A percentile compares a stretch with the other conserved stretches of the same genome.
phyloP scores from a whole-genome alignment of 2,797 vertebrate genomes.

The Coreius guichenoti region DNA sequence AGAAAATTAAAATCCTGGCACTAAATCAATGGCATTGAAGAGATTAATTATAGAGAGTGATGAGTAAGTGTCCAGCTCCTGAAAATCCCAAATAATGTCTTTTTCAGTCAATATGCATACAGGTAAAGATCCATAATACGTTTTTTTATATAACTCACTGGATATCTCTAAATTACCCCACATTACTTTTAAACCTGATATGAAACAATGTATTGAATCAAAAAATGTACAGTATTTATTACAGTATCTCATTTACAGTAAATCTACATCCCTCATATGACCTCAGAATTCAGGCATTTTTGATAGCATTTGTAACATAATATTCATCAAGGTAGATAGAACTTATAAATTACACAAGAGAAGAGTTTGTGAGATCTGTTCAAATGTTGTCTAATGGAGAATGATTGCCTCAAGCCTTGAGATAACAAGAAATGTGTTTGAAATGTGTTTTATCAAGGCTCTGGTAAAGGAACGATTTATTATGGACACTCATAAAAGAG shows the following conservation, averaged over 20 bases:
- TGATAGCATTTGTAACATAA: slow-evolving; percentile 1
- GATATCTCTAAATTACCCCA: not conserved
- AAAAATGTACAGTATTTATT: not conserved
- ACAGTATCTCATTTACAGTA: not conserved
- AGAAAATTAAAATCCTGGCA: slow-evolving; percentile 13
- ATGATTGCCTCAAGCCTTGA: slow-evolving; percentile 1
- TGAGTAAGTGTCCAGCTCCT: not conserved
- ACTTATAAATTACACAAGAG: not conserved
- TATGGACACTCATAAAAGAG: slow-evolving; percentile 23
- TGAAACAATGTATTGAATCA: not conserved
- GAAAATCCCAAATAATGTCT: not conserved
- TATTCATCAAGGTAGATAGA: not conserved
- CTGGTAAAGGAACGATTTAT: slow-evolving; percentile 8
- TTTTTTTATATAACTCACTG: not conserved
- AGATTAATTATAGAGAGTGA: slow-evolving; percentile 7
- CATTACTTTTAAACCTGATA: not conserved
- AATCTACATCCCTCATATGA: not conserved
- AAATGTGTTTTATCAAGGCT: slow-evolving; percentile 23
- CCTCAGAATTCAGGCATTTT: not conserved
- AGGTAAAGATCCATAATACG: not conserved
- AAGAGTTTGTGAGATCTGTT: not conserved
- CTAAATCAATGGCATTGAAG: not conserved
- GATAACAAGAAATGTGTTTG: slow-evolving; percentile 8
- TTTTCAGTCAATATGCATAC: too few species aligned
- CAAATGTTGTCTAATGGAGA: not conserved